A percentile compares a stretch with the other conserved stretches of the same genome.
phyloP scores from a whole-genome alignment of 2,888 invertebrate genomes.

The Microchrysa polita region DNA sequence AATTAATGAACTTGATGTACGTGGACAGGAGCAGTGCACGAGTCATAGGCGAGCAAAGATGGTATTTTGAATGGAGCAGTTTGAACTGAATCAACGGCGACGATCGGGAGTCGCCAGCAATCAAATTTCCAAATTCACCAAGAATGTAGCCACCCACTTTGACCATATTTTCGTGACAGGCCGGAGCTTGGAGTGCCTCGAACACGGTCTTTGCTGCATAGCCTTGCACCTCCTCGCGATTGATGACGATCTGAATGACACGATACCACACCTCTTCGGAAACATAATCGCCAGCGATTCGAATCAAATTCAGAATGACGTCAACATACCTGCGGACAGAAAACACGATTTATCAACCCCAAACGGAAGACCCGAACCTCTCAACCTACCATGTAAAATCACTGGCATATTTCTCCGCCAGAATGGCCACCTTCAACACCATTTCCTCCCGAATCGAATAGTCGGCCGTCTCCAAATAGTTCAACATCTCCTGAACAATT shows the following conservation, averaged over 20 bases:
- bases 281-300: conserved; percentile 99
- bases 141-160: conserved; percentile 99
- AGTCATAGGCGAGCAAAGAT: conserved; percentile 96
- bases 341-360: not conserved
- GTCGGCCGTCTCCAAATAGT: conserved; percentile 98
- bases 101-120: conserved; percentile 97
- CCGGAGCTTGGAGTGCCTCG: conserved; percentile 98
- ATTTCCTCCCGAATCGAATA: conserved; percentile 99
- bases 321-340: conserved; percentile 75
- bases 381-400: conserved; percentile 93
- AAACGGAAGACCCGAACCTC: not conserved
- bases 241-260: conserved; percentile 99
- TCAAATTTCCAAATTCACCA: conserved; percentile 99
- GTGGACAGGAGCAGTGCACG: conserved; percentile 95
- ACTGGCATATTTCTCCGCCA: conserved; percentile 99
- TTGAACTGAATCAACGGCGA: conserved; percentile 98
- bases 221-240: conserved; percentile 98
- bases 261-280: conserved; percentile 99
- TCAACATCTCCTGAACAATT: conserved; percentile 99
- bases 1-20: conserved; percentile 98
- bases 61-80: conserved; percentile 98
- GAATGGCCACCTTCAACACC: conserved; percentile 99
- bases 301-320: conserved; percentile 97
- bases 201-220: conserved; percentile 99
- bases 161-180: conserved; percentile 99